These are phyloP conservation scores for Cyaniris semiargus DNA, from an alignment of 2,888 invertebrate species.

Conservation along the genomic window DNA sequence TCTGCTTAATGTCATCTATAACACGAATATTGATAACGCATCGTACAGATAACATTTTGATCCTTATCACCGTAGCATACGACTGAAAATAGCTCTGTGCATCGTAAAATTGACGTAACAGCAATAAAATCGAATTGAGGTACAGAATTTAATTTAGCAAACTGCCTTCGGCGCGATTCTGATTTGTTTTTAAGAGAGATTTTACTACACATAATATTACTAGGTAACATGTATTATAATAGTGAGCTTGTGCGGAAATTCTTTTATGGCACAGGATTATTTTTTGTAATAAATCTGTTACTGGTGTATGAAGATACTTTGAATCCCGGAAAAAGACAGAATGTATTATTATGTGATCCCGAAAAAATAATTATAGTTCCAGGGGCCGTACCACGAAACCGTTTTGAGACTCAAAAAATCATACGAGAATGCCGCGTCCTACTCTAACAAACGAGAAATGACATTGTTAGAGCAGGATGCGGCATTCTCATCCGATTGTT, in stretches of 20 bases:
- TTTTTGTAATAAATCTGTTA: too few species aligned
- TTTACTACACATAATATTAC: conserved; percentile 34
- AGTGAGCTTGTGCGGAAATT: neutral
- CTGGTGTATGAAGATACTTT: too few species aligned
- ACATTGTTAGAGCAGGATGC: too few species aligned
- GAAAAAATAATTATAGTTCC: too few species aligned
- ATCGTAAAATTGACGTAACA: conserved; percentile 37
- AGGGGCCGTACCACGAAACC: too few species aligned
- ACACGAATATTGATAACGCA: conserved; percentile 3
- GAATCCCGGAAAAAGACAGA: too few species aligned
- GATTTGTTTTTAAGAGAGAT: conserved; percentile 40
- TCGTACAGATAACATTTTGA: neutral
- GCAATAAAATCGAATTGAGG: conserved; percentile 40
- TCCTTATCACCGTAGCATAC: neutral
- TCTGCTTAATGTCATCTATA: conserved; percentile 1
- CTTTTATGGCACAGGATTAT: neutral
- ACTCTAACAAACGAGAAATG: too few species aligned
- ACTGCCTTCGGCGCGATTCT: conserved; percentile 38
- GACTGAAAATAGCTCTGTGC: neutral
- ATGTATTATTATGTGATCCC: too few species aligned
- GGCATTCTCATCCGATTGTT: too few species aligned
- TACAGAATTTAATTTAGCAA: conserved; percentile 41
- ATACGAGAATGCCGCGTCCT: too few species aligned
- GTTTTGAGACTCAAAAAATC: too few species aligned
- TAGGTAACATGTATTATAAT: conserved; percentile 23